Conservation (phyloP, 2,113 vertebrate species). For the Gnathonemus longibarbis region DNA sequence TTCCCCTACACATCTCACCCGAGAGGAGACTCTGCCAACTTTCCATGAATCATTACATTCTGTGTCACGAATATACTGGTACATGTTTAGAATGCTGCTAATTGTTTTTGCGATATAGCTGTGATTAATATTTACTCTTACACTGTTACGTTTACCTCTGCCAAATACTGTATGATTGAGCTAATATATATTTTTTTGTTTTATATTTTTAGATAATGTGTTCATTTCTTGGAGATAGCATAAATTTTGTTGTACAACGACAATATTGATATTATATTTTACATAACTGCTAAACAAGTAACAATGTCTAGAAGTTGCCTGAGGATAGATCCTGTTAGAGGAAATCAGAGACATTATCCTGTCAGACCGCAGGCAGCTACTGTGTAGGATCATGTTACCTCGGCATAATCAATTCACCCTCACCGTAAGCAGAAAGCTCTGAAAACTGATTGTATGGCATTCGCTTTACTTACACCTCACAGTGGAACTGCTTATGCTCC, state of each 20-base stretch:
- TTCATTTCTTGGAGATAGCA: background rate
- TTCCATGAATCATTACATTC: background rate
- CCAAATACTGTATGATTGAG: background rate
- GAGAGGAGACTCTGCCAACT: background rate
- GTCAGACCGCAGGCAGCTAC: background rate
- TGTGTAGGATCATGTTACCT: background rate
- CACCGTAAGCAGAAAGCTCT: background rate
- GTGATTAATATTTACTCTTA: background rate
- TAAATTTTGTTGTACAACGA: background rate
- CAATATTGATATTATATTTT: background rate
- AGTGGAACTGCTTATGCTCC: background rate
- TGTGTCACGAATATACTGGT: background rate
- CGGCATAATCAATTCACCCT: background rate
- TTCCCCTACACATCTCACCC: background rate
- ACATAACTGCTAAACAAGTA: background rate
- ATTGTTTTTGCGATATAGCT: background rate
- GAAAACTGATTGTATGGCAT: background rate
- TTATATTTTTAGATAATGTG: background rate
- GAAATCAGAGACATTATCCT: background rate
- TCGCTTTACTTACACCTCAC: background rate
- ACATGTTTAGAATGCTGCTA: background rate
- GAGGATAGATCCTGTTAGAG: background rate
- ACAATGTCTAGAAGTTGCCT: background rate
- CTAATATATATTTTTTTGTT: background rate
- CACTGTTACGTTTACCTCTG: background rate